These are phyloP conservation scores for Metopolophium dirhodum DNA, from an alignment of 1,140 invertebrate genomes.

Conservation along the genomic window DNA sequence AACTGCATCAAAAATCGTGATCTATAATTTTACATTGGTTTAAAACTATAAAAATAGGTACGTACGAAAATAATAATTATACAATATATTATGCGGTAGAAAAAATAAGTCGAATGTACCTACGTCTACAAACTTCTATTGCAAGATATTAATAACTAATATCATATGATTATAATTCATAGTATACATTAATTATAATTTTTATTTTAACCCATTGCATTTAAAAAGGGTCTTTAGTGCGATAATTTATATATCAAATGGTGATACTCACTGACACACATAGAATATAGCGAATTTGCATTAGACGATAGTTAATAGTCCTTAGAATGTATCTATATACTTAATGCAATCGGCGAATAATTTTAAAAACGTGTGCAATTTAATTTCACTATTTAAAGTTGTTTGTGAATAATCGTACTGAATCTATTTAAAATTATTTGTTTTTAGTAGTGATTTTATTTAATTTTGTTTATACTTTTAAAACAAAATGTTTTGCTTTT, in stretches of 20 bases:
- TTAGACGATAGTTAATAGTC: neutral
- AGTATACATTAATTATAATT: neutral
- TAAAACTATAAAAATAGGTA: neutral
- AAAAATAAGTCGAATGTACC: neutral
- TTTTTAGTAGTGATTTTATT: neutral
- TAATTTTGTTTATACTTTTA: neutral
- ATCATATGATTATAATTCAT: neutral
- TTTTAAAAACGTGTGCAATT: neutral
- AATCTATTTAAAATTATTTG: neutral
- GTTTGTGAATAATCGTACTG: neutral
- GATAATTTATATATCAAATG: neutral
- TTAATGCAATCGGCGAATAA: neutral
- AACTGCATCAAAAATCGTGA: neutral
- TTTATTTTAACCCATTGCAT: neutral
- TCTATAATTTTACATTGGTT: neutral
- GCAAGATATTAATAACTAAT: neutral
- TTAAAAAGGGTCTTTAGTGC: neutral
- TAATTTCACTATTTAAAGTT: neutral
- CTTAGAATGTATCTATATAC: neutral
- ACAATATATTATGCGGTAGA: neutral
- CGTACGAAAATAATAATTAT: neutral
- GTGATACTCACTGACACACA: neutral
- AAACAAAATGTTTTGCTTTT: neutral
- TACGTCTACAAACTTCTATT: neutral
- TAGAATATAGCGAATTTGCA: neutral